Percentiles rank a stretch among this genome's conserved stretches.
Evolutionary conservation across 1,140 invertebrate genomes (phyloP).

Genomic region (Bombus pyrosoma): DNA sequence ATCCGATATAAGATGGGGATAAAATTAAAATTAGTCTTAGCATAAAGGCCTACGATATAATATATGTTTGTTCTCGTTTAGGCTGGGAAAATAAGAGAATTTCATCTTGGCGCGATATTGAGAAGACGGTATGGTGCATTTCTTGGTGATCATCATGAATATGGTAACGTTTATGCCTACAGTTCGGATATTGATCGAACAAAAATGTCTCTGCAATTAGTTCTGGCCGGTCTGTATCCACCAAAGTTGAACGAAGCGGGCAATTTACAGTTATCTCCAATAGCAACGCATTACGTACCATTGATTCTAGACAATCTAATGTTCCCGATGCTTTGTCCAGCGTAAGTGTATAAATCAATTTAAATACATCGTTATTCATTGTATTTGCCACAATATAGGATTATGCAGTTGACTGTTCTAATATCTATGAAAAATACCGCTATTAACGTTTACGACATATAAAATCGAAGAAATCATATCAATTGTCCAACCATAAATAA

Average conservation of each 20-base stretch:
- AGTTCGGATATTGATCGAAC: constrained; percentile 83
- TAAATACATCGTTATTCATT: neutral
- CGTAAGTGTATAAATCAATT: neutral
- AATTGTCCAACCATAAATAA: neutral
- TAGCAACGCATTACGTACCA: constrained; percentile 60
- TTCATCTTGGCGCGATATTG: constrained; percentile 82
- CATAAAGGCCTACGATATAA: neutral
- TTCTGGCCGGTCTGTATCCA: constrained; percentile 83
- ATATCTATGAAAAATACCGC: neutral
- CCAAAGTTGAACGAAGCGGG: constrained; percentile 80
- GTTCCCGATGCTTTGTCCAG: neutral
- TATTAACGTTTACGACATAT: neutral
- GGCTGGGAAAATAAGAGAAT: constrained; percentile 83
- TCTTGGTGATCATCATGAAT: constrained; percentile 80
- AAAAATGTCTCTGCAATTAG: constrained; percentile 84
- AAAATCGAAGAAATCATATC: neutral
- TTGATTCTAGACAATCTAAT: constrained; percentile 50
- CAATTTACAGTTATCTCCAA: constrained; percentile 71
- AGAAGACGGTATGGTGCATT: constrained; percentile 82
- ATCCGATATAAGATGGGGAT: neutral
- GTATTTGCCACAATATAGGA: neutral
- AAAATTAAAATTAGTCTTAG: neutral
- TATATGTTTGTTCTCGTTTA: constrained; percentile 58
- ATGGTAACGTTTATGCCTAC: constrained; percentile 77
- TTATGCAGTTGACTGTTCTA: neutral